Conservation (phyloP, 2,888 invertebrate genomes). For the Aporophyla lueneburgensis region DNA sequence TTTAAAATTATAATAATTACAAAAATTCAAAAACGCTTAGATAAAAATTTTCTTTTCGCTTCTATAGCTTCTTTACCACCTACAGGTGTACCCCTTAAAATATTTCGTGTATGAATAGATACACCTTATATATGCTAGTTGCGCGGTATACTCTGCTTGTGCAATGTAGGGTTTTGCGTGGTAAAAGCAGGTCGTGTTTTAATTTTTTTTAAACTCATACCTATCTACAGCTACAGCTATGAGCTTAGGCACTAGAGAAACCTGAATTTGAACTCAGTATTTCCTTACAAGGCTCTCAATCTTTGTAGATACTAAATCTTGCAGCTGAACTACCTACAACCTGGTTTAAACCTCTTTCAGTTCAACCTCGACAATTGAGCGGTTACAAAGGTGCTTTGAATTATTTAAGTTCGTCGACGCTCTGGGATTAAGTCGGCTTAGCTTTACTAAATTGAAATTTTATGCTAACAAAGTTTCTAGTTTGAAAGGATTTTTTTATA, state of each 20-base stretch:
- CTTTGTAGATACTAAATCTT: constrained; percentile 45
- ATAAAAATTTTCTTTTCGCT: no score
- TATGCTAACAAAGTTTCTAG: constrained; percentile 38
- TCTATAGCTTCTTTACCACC: no score
- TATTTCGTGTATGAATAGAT: no score
- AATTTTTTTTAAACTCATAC: no score
- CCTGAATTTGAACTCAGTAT: background rate
- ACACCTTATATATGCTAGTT: no score
- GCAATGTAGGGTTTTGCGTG: no score
- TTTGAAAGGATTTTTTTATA: constrained; percentile 46
- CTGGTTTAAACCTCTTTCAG: constrained; percentile 35
- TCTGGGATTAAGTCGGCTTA: constrained; percentile 36
- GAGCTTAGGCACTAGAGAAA: background rate
- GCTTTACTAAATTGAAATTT: constrained; percentile 47
- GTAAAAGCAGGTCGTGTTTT: no score
- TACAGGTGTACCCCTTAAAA: no score
- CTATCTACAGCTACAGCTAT: background rate
- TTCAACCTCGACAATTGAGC: constrained; percentile 49
- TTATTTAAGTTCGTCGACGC: constrained; percentile 50
- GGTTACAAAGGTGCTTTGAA: constrained; percentile 52
- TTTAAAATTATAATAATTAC: no score
- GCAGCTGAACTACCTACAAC: constrained; percentile 23
- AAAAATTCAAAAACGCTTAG: no score
- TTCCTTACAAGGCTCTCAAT: constrained; percentile 1
- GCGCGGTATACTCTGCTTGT: no score